These are phyloP conservation scores for Meteorus sp. DNA, from an alignment of 1,140 invertebrate genomes.

Conservation along the genomic window DNA sequence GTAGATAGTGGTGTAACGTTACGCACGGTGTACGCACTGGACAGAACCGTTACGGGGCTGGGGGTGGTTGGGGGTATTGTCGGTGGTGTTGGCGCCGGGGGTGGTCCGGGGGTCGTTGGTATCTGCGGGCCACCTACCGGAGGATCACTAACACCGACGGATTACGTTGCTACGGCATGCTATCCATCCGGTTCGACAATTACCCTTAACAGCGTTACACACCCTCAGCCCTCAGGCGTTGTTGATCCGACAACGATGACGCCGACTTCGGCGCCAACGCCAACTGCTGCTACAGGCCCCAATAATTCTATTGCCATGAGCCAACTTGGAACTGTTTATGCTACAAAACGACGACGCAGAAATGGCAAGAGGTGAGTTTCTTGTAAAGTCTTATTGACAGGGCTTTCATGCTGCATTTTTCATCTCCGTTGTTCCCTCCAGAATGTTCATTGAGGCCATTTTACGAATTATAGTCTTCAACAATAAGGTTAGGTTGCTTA, in stretches of 20 bases:
- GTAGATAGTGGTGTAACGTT: slow-evolving; percentile 38
- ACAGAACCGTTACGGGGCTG: slow-evolving; percentile 55
- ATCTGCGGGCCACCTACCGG: slow-evolving; percentile 48
- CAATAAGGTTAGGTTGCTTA: too few species aligned
- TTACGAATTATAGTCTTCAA: too few species aligned
- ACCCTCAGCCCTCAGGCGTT: slow-evolving; percentile 35
- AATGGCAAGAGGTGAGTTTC: slow-evolving; percentile 88
- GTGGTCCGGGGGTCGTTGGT: slow-evolving; percentile 45
- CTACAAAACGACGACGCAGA: slow-evolving; percentile 86
- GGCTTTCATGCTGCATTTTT: too few species aligned
- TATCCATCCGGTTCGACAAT: slow-evolving; percentile 46
- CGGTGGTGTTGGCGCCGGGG: slow-evolving; percentile 37
- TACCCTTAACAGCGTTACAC: slow-evolving; percentile 31
- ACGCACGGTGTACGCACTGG: slow-evolving; percentile 59
- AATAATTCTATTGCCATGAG: slow-evolving; percentile 68
- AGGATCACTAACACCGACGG: slow-evolving; percentile 50
- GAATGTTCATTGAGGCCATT: too few species aligned
- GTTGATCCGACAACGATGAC: slow-evolving; percentile 44
- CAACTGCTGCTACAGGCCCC: slow-evolving; percentile 41
- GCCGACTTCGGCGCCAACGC: slow-evolving; percentile 43
- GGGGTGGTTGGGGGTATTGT: slow-evolving; percentile 54
- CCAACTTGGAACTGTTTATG: slow-evolving; percentile 91
- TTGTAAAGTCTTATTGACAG: too few species aligned
- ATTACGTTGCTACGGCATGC: slow-evolving; percentile 53
- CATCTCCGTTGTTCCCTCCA: too few species aligned